Base-by-base conservation (phyloP, 2,113 vertebrate species). In the Daboia siamensis region DNA sequence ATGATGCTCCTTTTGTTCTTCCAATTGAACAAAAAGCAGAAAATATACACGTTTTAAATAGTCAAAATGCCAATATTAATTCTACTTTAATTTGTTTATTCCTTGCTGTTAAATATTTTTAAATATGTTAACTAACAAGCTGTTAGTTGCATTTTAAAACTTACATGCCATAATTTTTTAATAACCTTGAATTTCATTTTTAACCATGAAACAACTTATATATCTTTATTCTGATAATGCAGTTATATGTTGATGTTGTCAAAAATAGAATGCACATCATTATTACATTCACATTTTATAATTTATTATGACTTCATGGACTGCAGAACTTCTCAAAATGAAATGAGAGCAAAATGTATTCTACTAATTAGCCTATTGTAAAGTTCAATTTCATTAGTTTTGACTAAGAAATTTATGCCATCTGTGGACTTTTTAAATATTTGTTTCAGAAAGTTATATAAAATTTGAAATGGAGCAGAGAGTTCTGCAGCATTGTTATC, bases 351-450 rank as follows among this genome's bases (percentile, higher is more conserved):
- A 93, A 94, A 96, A 93, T 95, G 85, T 93, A 90, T 96, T 94
- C 64, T 95, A 80, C 92, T 95, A 93, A 59, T 96, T 96, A 96
- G 90, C 80, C 3, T 93, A 86, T 86, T 94, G 90, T 95, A 88
- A 89, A 96, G 94, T 96, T 97, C 94, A 91, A 85, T 93, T 96
- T 96, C 94, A 96, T 96, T 96, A 96, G 95, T 96, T 96, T 97
- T 96, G 94, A 96, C 95, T 94, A 95, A 94, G 91, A 61, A 93
- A 95, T 93, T 84, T 0, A 52, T 96, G 93, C 96, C 95, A 95
- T 96, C 95, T 96, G 94, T 94, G 93, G 93, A 94, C 92, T 93
- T 92, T 94, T 69, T 29, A 10, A 88, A 87, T 59, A 55, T 15
- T 26, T 95, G 85, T 93, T 93, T 90, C 90, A 94, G 87, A 21